A percentile compares a stretch with the other conserved stretches of the same genome.
Conservation (phyloP, 2,888 invertebrate genomes). For the Antheraea assamensis region DNA sequence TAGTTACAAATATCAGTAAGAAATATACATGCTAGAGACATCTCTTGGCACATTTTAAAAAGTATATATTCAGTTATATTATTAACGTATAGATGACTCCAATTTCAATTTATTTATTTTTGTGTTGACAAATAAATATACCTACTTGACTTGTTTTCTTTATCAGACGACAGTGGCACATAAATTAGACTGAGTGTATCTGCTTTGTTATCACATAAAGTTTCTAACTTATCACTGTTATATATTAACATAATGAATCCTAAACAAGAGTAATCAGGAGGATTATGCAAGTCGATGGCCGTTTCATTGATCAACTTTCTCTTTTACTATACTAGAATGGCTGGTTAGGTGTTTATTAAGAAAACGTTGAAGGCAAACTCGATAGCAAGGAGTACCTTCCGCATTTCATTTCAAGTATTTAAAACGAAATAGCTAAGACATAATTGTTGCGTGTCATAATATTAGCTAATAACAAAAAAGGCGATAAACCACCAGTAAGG, state of each 20-base stretch:
- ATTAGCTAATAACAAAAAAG: too few species aligned
- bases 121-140: too few species aligned
- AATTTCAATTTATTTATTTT: neutral
- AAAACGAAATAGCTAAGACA: neutral
- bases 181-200: too few species aligned
- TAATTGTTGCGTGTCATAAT: too few species aligned
- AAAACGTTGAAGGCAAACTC: neutral
- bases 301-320: neutral
- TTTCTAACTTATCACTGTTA: neutral
- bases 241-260: neutral
- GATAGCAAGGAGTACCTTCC: neutral
- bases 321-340: neutral
- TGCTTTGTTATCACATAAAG: neutral
- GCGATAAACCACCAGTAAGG: too few species aligned
- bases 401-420: neutral
- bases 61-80: neutral
- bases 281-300: neutral
- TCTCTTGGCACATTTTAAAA: too few species aligned
- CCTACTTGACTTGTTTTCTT: too few species aligned
- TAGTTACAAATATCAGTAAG: too few species aligned
- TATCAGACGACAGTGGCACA: neutral
- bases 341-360: neutral
- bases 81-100: neutral
- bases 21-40: too few species aligned
- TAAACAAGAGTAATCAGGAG: neutral